These are phyloP conservation scores for Oxycera nigricornis DNA, from an alignment of 2,888 invertebrate genomes.

Conservation along the genomic window DNA sequence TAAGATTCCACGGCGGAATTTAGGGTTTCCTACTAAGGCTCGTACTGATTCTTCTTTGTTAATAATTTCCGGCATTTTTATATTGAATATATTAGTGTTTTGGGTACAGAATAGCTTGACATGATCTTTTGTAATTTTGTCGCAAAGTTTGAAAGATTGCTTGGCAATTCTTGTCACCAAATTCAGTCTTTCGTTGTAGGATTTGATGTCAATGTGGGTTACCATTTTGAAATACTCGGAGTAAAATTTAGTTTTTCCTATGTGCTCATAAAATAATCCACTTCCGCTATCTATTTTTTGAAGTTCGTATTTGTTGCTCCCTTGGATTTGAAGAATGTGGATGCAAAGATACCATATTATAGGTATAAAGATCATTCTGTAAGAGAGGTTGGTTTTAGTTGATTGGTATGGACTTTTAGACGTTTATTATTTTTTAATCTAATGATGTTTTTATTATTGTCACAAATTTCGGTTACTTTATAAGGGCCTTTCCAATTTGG, in stretches of 20 bases:
- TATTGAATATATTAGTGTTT: conserved; percentile 16
- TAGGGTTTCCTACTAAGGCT: conserved; percentile 19
- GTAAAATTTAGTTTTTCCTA: neutral
- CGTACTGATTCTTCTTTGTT: conserved; percentile 11
- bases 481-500: conserved; percentile 40
- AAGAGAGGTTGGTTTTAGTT: neutral
- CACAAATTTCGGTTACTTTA: conserved; percentile 17
- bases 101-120: conserved; percentile 33
- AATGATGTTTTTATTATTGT: conserved; percentile 11
- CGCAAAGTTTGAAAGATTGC: conserved; percentile 28
- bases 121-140: conserved; percentile 9
- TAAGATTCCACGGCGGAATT: conserved; percentile 28
- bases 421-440: conserved; percentile 11
- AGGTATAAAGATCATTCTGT: neutral
- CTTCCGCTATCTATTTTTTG: conserved; percentile 10
- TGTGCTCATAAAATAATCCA: conserved; percentile 8
- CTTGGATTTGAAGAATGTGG: neutral
- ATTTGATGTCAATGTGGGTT: conserved; percentile 10
- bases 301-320: neutral
- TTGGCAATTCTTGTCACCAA: neutral
- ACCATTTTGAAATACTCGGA: neutral
- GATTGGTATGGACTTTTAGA: conserved; percentile 1
- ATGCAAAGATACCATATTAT: neutral
- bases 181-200: neutral
- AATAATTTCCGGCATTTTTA: conserved; percentile 21